Evolutionary conservation across 53 echinoderm and acorn worm species (phyloP).

Genomic region (Mesocentrotus franciscanus): DNA sequence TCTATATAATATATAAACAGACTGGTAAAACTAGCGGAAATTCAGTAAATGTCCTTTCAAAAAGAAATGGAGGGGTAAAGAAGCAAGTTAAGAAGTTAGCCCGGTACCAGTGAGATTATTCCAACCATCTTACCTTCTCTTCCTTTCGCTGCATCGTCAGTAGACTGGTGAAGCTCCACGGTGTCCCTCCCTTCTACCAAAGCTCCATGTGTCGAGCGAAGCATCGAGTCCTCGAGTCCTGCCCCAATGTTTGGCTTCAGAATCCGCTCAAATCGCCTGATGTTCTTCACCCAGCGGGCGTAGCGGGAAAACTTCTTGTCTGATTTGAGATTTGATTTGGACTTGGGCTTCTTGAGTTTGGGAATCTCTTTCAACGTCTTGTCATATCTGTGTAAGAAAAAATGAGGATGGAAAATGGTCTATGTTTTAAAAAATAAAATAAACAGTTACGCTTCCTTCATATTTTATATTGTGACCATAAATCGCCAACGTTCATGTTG

Average conservation of each 20-base stretch:
- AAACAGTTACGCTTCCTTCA: too few relatives aligned
- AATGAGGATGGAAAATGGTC: not conserved
- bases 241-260: conserved; percentile 83
- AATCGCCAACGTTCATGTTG: too few relatives aligned
- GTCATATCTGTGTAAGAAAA: conserved; percentile 38
- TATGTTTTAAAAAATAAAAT: not conserved
- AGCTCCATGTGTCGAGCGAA: conserved; percentile 37
- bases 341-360: conserved; percentile 30
- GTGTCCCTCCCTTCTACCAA: conserved; percentile 54
- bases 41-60: too few relatives aligned
- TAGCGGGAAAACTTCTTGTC: conserved; percentile 78
- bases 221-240: conserved; percentile 66
- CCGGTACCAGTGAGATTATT: not conserved
- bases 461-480: too few relatives aligned
- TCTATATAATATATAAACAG: too few relatives aligned
- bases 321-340: conserved; percentile 48
- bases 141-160: not conserved
- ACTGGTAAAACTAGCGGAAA: too few relatives aligned
- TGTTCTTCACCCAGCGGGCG: conserved; percentile 86
- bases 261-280: conserved; percentile 80
- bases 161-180: conserved; percentile 40
- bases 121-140: not conserved
- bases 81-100: too few relatives aligned
- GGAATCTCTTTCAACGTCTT: conserved; percentile 78
- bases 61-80: too few relatives aligned